Conservation (phyloP, 2,888 invertebrate species). For the Pollenia labialis region DNA sequence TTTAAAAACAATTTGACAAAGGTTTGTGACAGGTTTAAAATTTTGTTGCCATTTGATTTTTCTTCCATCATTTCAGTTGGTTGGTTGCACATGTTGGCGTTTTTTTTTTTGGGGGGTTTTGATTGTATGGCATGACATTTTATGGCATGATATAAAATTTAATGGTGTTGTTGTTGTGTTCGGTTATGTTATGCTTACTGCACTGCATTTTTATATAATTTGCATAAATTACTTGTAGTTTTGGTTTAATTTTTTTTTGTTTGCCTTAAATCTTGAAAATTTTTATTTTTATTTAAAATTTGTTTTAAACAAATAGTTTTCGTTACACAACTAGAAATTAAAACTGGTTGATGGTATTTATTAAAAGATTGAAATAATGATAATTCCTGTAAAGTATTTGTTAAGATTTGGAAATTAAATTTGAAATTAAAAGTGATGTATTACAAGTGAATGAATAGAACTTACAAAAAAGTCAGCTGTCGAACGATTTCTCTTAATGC, state of each 20-base stretch:
- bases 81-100: slow-evolving; percentile 45
- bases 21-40: slow-evolving; percentile 66
- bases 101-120: background rate
- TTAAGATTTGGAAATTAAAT: background rate
- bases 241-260: slow-evolving; percentile 23
- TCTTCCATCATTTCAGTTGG: background rate
- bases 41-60: slow-evolving; percentile 43
- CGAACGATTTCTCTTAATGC: no score
- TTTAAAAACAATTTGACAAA: slow-evolving; percentile 64
- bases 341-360: slow-evolving; percentile 27
- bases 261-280: slow-evolving; percentile 19
- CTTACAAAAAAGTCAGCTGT: no score
- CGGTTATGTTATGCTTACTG: slow-evolving; percentile 51
- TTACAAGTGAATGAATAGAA: no score
- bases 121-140: slow-evolving; percentile 31
- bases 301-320: slow-evolving; percentile 34
- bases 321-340: slow-evolving; percentile 8
- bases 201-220: slow-evolving; percentile 69
- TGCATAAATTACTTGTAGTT: slow-evolving; percentile 70
- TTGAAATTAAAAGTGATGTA: no score
- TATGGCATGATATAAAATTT: slow-evolving; percentile 56
- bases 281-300: slow-evolving; percentile 30
- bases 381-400: slow-evolving; percentile 17
- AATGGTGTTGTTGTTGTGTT: slow-evolving; percentile 41
- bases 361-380: background rate